Conservation (phyloP, 2,113 vertebrate genomes). For the Gadus macrocephalus region DNA sequence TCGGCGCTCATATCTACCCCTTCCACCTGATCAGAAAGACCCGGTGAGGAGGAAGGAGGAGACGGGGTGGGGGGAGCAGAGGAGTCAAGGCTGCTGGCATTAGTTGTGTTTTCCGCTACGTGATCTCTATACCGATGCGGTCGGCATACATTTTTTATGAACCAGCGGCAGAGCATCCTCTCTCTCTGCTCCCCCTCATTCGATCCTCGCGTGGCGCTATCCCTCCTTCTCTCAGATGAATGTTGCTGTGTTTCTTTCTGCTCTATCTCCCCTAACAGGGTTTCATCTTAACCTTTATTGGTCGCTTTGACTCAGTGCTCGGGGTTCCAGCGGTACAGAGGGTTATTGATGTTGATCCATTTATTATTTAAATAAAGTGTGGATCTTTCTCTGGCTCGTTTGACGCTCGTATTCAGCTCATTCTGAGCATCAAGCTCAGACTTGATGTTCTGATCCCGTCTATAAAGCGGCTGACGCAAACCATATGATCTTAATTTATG, state of each 20-base stretch:
- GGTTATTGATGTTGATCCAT: not conserved
- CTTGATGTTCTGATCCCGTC: no score
- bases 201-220: slow-evolving; percentile 34
- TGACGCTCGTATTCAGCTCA: no score
- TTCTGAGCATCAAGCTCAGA: no score
- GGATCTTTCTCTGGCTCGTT: no score
- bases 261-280: slow-evolving; percentile 34
- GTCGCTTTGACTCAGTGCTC: slow-evolving; percentile 6
- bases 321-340: no score
- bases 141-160: slow-evolving; percentile 76
- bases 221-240: not conserved
- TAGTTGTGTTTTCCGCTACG: slow-evolving; percentile 74
- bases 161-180: slow-evolving; percentile 64
- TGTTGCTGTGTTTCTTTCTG: slow-evolving; percentile 44
- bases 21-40: slow-evolving; percentile 77
- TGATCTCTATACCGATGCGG: slow-evolving; percentile 77
- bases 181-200: slow-evolving; percentile 30
- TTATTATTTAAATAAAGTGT: not conserved
- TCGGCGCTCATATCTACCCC: slow-evolving; percentile 72
- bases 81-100: slow-evolving; percentile 72
- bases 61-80: slow-evolving; percentile 44
- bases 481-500: no score
- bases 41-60: slow-evolving; percentile 52
- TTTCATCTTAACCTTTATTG: slow-evolving; percentile 49
- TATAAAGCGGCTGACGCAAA: no score